Evolutionary conservation across 1,140 invertebrate species (phyloP).

Genomic region (Cydia pomonella): DNA sequence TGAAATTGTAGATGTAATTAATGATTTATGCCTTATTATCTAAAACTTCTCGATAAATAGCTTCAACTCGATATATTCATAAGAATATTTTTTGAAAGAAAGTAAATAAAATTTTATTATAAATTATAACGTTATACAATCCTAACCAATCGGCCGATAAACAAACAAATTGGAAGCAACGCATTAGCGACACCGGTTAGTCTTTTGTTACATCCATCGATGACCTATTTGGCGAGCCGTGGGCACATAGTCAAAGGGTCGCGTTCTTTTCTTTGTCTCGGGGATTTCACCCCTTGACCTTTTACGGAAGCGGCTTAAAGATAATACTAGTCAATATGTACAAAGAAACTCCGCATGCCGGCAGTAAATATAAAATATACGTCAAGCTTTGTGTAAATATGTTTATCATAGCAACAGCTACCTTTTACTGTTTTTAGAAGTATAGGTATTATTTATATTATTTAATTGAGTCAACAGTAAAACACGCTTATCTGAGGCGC

Average conservation of each 20-base stretch:
- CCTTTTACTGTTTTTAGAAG: not conserved
- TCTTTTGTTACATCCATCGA: constrained; percentile 15
- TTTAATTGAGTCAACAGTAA: not conserved
- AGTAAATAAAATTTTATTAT: too few relatives aligned
- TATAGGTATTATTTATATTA: not conserved
- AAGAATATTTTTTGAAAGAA: too few relatives aligned
- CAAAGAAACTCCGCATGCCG: not conserved
- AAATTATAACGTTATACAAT: too few relatives aligned
- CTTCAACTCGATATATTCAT: too few relatives aligned
- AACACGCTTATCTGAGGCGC: not conserved
- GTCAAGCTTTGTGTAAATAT: not conserved
- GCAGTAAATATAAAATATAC: too few relatives aligned
- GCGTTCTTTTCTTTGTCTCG: constrained; percentile 22
- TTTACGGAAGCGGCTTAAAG: constrained; percentile 15
- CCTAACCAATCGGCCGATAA: not conserved
- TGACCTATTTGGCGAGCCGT: constrained; percentile 8
- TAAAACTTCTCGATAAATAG: too few relatives aligned
- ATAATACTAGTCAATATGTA: constrained; percentile 21
- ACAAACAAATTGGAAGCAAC: constrained; percentile 8
- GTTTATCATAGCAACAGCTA: not conserved
- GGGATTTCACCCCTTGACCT: constrained; percentile 25
- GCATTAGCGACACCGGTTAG: constrained; percentile 10
- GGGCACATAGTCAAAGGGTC: not conserved
- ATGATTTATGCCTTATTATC: too few relatives aligned
- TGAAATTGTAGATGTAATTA: too few relatives aligned